These are phyloP conservation scores for Lochmaea crataegi DNA, from an alignment of 2,888 invertebrate species.

Conservation along the genomic window DNA sequence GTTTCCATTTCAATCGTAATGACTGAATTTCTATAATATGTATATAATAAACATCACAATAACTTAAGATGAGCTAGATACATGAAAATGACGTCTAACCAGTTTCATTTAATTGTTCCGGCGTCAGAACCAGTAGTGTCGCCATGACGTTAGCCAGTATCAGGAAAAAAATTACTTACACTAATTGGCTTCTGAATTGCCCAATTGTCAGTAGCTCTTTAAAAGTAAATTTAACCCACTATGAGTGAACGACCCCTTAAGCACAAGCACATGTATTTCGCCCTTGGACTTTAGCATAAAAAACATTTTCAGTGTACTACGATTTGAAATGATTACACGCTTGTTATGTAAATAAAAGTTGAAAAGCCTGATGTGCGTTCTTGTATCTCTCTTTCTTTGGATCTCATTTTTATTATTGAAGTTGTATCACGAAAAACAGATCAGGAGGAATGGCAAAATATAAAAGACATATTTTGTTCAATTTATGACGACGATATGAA, in stretches of 20 bases:
- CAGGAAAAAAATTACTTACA: not conserved
- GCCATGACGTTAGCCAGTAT: no score
- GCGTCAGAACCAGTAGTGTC: no score
- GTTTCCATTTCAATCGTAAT: no score
- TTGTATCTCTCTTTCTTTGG: conserved; percentile 12
- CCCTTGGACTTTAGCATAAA: conserved; percentile 20
- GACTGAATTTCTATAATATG: no score
- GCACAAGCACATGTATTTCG: conserved; percentile 4
- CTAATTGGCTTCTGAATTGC: not conserved
- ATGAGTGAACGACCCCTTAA: conserved; percentile 3
- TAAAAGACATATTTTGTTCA: conserved; percentile 1
- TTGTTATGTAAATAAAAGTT: conserved; percentile 20
- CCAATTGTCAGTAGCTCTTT: not conserved
- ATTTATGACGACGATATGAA: not conserved
- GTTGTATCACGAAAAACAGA: conserved; percentile 14
- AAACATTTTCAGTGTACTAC: conserved; percentile 28
- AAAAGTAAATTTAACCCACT: not conserved
- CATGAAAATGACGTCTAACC: no score
- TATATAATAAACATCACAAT: no score
- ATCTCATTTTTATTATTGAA: conserved; percentile 12
- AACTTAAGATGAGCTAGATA: no score
- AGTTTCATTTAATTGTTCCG: not conserved
- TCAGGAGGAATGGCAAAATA: conserved; percentile 4
- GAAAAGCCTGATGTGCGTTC: conserved; percentile 18
- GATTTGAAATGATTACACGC: conserved; percentile 18